Evolutionary conservation across 2,113 vertebrate genomes (phyloP).

Genomic region (Archilochus colubris): DNA sequence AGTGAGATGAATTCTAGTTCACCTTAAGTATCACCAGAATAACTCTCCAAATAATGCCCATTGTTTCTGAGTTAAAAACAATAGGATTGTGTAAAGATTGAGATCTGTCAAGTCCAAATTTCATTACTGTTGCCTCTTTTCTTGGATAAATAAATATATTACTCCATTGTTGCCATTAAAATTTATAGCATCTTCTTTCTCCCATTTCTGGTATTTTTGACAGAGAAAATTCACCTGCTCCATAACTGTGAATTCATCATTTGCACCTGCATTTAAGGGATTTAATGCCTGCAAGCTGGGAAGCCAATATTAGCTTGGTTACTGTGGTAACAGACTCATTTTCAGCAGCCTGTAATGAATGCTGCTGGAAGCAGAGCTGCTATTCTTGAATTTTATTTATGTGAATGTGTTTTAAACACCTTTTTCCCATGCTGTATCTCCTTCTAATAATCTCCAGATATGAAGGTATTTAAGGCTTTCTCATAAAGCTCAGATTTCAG

Average conservation of each 20-base stretch:
- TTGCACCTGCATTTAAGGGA: slow-evolving; percentile 48
- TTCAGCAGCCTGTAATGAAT: slow-evolving; percentile 54
- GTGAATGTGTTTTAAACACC: slow-evolving; percentile 43
- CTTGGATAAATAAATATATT: background rate
- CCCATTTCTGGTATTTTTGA: background rate
- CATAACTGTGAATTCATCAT: slow-evolving; percentile 16
- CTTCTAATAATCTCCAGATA: background rate
- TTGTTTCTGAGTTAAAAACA: background rate
- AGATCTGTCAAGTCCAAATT: background rate
- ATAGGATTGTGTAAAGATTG: background rate
- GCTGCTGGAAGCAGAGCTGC: slow-evolving; percentile 23
- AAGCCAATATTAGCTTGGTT: slow-evolving; percentile 63
- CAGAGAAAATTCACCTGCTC: background rate
- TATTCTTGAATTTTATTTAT: slow-evolving; percentile 65
- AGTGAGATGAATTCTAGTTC: background rate
- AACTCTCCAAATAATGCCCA: background rate
- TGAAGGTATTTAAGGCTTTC: background rate
- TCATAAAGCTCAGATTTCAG: background rate
- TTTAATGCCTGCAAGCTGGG: slow-evolving; percentile 37
- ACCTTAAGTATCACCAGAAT: background rate
- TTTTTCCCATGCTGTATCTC: background rate
- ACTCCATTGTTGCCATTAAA: background rate
- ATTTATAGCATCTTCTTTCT: background rate
- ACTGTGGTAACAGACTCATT: slow-evolving; percentile 68
- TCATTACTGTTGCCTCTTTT: background rate